Conservation (phyloP, 2,113 vertebrate genomes). For the Barbus barbus region DNA sequence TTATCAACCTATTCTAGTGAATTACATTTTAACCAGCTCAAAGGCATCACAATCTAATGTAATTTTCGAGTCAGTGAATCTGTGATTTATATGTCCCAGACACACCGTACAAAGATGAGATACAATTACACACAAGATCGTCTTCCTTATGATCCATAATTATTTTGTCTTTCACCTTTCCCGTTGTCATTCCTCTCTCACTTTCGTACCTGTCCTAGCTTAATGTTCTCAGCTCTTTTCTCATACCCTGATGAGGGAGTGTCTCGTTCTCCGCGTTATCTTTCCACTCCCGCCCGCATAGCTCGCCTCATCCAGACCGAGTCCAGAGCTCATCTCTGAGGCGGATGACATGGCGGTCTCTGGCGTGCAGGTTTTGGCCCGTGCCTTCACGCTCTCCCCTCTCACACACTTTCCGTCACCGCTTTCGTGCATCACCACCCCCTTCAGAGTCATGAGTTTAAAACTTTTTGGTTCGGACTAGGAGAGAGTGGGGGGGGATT, state of each 20-base stretch:
- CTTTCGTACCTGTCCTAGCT: not conserved
- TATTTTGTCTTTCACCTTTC: not conserved
- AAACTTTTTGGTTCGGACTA: too few species aligned
- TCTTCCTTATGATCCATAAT: too few species aligned
- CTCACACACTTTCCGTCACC: too few species aligned
- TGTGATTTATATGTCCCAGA: not conserved
- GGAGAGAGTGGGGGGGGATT: too few species aligned
- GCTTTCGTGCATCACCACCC: too few species aligned
- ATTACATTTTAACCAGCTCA: not conserved
- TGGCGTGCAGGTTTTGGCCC: not conserved
- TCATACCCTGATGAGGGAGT: not conserved
- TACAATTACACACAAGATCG: not conserved
- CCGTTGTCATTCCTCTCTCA: not conserved
- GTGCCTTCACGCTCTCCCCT: too few species aligned
- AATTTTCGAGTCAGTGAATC: not conserved
- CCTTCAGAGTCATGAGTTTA: not conserved
- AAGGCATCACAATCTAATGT: not conserved
- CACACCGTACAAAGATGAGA: not conserved
- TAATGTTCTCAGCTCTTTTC: not conserved
- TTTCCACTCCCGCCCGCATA: not conserved
- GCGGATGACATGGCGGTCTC: too few species aligned
- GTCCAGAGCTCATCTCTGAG: not conserved
- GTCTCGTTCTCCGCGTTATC: not conserved
- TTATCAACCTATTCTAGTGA: too few species aligned
- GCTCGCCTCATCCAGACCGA: not conserved